These are phyloP conservation scores for Cremastobaeus sp. DNA, from an alignment of 2,888 invertebrate species.

Conservation along the genomic window DNA sequence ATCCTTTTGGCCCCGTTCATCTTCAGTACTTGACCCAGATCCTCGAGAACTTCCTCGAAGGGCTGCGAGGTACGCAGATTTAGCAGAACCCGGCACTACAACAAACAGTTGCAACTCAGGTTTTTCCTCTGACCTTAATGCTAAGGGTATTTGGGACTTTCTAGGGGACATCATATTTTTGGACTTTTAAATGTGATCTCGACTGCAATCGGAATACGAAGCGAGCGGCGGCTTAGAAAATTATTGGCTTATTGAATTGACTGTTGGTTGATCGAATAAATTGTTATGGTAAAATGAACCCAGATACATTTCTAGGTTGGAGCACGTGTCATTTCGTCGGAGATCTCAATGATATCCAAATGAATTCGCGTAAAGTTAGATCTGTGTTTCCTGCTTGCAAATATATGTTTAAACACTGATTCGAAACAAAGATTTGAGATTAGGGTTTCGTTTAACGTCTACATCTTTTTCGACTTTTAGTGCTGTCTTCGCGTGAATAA, in stretches of 20 bases:
- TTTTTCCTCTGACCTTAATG: conserved; percentile 28
- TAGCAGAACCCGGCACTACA: conserved; percentile 91
- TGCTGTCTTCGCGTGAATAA: no score
- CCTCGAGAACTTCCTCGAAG: conserved; percentile 95
- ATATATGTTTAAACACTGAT: conserved; percentile 1
- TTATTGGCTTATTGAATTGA: no score
- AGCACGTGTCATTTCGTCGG: conserved; percentile 19
- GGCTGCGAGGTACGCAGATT: conserved; percentile 95
- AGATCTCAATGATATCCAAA: conserved; percentile 37
- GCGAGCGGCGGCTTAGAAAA: no score
- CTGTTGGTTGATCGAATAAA: conserved; percentile 7
- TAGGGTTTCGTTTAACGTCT: no score
- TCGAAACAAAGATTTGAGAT: neutral
- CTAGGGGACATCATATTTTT: conserved; percentile 26
- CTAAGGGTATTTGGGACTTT: no score
- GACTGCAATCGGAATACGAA: no score
- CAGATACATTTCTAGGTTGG: conserved; percentile 38
- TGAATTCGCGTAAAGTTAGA: conserved; percentile 6
- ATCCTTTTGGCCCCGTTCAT: conserved; percentile 94
- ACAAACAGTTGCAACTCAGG: conserved; percentile 37
- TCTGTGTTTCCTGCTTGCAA: conserved; percentile 10
- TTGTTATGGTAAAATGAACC: conserved; percentile 48
- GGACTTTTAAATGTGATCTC: no score
- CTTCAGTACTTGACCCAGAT: conserved; percentile 94
- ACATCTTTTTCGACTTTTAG: no score